Base-by-base conservation (phyloP, 2,888 invertebrate species). In the Rotaria macrura region DNA sequence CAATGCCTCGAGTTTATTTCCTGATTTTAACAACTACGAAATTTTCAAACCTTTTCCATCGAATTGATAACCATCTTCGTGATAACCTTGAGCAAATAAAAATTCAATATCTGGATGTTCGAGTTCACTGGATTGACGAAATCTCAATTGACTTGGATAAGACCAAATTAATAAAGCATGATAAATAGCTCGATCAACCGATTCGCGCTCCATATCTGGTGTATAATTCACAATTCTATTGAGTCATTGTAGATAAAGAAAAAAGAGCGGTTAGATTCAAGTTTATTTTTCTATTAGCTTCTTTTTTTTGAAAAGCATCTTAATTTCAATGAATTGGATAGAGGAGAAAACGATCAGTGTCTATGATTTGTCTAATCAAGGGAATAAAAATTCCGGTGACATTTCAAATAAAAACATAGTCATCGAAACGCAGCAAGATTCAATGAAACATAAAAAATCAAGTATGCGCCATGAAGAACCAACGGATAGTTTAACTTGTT, bases 21-120 rank as follows among this genome's bases (percentile, higher is more conserved):
- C 9, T 17, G 4, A 25, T 47, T 40, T n/a, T n/a, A n/a, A 47
- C 23, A 12, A n/a, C 23, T 84, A 57, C 65, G 49, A 54, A 17
- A 84, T 38, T 52, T 79, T 47, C 20, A 49, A 83, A 90, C 90
- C 89, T 88, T 87, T 87, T 17, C 90, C 90, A 87, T 90, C 90
- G 87, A 90, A 90, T 6, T 89, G 87, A 83, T 89, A 89, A 0
- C 87, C 85, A 86, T 90, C 90, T 4, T 89, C 88, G 85, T 90
- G 90, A 49, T 88, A 87, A 4, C 88, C 84, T 10, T 86, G 85
- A 6, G 86, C 89, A 87, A 89, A 90, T 85, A 87, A 87, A 85
- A 90, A 89, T 20, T 89, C 87, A 40, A 90, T 89, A 85, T 90
- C 90, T 0, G 89, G 89, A 14, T 88, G 85, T 2, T 88, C 87